These are phyloP conservation scores for Malurus alboscapulatus DNA, from an alignment of 2,113 vertebrate genomes.

Conservation along the genomic window DNA sequence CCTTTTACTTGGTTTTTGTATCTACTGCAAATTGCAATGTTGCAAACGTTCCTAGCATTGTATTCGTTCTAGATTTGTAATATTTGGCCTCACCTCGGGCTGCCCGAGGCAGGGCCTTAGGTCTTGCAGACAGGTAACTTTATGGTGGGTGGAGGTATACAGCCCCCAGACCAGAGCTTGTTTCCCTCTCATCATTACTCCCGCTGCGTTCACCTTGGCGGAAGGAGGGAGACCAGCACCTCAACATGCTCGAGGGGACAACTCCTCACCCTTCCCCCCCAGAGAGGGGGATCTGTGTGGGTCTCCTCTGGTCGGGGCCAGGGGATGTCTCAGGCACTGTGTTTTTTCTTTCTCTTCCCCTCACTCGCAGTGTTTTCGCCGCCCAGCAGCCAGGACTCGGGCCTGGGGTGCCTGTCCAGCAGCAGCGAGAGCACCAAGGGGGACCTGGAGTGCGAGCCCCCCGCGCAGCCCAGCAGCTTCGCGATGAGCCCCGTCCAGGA, in stretches of 20 bases:
- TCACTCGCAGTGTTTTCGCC: conserved; percentile 80
- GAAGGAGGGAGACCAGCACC: neutral
- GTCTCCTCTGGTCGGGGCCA: neutral
- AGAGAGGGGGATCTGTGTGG: rapidly evolving
- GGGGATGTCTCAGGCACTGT: neutral
- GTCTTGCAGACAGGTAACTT: neutral
- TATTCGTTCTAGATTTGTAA: conserved; percentile 60
- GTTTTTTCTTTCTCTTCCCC: neutral
- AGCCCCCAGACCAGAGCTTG: no score
- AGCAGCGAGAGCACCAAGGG: conserved; percentile 78
- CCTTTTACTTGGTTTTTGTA: conserved; percentile 77
- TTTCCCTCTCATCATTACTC: neutral
- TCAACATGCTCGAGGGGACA: rapidly evolving
- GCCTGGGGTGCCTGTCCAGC: conserved; percentile 80
- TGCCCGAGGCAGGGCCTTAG: neutral
- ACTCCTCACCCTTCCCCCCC: rapidly evolving
- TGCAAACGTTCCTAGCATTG: conserved; percentile 59
- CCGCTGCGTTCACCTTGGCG: rapidly evolving
- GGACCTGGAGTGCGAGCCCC: conserved; percentile 76
- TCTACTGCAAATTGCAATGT: conserved; percentile 71
- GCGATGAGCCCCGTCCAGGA: conserved; percentile 75
- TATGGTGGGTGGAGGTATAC: no score
- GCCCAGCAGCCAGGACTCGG: conserved; percentile 77
- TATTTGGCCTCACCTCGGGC: conserved; percentile 29
- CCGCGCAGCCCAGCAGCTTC: conserved; percentile 73